Conservation (phyloP, 2,888 invertebrate genomes). For the Agriopis marginaria region DNA sequence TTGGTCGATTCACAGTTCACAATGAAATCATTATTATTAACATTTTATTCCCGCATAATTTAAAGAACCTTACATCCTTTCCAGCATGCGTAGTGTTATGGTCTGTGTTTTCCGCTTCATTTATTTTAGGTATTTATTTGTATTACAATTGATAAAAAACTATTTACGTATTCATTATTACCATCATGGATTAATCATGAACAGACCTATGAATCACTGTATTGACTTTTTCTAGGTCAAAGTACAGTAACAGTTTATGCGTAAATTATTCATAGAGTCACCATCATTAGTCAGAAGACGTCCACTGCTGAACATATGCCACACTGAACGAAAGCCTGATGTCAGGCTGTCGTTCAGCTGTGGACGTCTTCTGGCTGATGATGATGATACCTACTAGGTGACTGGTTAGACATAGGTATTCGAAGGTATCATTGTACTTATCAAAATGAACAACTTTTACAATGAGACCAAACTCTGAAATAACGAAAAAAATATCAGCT, state of each 20-base stretch:
- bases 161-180: background rate
- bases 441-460: no score
- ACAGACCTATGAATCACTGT: background rate
- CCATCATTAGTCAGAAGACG: background rate
- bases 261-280: background rate
- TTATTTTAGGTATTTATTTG: background rate
- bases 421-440: no score
- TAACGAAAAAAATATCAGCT: no score
- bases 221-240: constrained; percentile 1
- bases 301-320: no score
- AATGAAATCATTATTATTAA: constrained; percentile 62
- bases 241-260: background rate
- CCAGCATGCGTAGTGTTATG: background rate
- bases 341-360: no score
- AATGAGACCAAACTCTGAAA: no score
- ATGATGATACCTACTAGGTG: no score
- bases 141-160: background rate
- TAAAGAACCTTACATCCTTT: background rate
- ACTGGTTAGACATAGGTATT: no score
- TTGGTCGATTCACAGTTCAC: constrained; percentile 63
- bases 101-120: constrained; percentile 28
- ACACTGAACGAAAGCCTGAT: no score
- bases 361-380: no score
- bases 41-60: constrained; percentile 23
- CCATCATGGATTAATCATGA: constrained; percentile 2